Evolutionary conservation across 2,797 vertebrate genomes (phyloP), one percentile per base, ranked within the genome.

Genomic region (Amblyopsis hoosieri): DNA sequence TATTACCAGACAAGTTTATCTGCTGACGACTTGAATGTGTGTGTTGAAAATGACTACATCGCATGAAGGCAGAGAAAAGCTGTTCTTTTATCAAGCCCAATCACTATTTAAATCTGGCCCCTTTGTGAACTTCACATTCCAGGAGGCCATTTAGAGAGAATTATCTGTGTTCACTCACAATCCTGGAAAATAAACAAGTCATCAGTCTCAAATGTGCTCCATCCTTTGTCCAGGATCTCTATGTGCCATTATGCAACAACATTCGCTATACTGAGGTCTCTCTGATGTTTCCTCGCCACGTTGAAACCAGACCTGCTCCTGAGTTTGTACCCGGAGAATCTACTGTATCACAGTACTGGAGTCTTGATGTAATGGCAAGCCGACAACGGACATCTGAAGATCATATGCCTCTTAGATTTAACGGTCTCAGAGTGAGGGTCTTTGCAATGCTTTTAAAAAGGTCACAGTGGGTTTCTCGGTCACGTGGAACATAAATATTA

Each of bases 81-180:
- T 15, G 49, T 76, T 62, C 17, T 69, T 79, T 72, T 79, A 87
- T 83, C 79, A 62, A n/a, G 57, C 42, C 29, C 57, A 59, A 82
- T 85, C 72, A 4, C 46, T 57, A 60, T 67, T 75, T 77, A 57
- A 64, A 90, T 90, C 85, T 87, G 33, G 64, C 84, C 83, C 72
- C 50, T 74, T 59, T 83, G 72, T 87, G 81, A 90, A 89, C 86
- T 78, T 73, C 15, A 69, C 83, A 88, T 91, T 90, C 89, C 91
- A 92, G 89, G 90, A 90, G 80, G 57, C 75, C 86, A 90, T 91
- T 90, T 90, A 62, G 78, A 62, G 78, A 5, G 2, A 78, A 83
- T 87, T 86, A 91, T 91, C 85, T 85, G 49, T 47, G 62, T 66
- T 76, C 71, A 54, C 74, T 79, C 74, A 79, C 76, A 80, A 70